Conservation (phyloP, 1,140 invertebrate genomes). For the Drosophila setifemur region DNA sequence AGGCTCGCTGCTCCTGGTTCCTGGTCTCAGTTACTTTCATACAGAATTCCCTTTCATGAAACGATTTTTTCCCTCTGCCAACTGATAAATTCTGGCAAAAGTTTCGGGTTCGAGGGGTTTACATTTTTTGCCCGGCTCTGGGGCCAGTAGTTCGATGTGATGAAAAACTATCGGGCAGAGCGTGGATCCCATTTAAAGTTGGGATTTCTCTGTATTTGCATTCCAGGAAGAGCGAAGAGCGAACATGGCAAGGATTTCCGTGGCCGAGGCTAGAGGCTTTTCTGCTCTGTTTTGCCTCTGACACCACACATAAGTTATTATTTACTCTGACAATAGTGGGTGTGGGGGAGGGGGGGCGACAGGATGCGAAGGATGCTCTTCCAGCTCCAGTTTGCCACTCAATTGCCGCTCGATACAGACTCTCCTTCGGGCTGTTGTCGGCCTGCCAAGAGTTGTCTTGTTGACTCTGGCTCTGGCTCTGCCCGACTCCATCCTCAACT, state of each 20-base stretch:
- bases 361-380: constrained; percentile 36
- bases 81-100: constrained; percentile 32
- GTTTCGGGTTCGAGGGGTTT: constrained; percentile 13
- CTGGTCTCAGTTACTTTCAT: constrained; percentile 61
- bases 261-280: constrained; percentile 45
- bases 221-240: constrained; percentile 36
- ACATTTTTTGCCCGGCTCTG: not conserved
- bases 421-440: constrained; percentile 30
- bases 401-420: constrained; percentile 49
- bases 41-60: constrained; percentile 69
- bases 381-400: constrained; percentile 69
- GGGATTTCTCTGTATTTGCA: constrained; percentile 26
- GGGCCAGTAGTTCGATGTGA: not conserved
- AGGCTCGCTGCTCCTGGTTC: constrained; percentile 19
- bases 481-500: not conserved
- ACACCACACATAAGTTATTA: constrained; percentile 77
- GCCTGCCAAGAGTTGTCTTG: constrained; percentile 37
- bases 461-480: constrained; percentile 32
- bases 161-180: constrained; percentile 19
- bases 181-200: not conserved
- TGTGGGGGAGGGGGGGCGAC: not conserved
- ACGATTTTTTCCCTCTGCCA: constrained; percentile 22
- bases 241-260: constrained; percentile 59
- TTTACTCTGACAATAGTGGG: constrained; percentile 64
- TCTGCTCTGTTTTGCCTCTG: constrained; percentile 33